A percentile compares a stretch with the other conserved stretches of the same genome.
phyloP scores from a whole-genome alignment of 2,888 invertebrate species.

The Eupithecia exiguata region DNA sequence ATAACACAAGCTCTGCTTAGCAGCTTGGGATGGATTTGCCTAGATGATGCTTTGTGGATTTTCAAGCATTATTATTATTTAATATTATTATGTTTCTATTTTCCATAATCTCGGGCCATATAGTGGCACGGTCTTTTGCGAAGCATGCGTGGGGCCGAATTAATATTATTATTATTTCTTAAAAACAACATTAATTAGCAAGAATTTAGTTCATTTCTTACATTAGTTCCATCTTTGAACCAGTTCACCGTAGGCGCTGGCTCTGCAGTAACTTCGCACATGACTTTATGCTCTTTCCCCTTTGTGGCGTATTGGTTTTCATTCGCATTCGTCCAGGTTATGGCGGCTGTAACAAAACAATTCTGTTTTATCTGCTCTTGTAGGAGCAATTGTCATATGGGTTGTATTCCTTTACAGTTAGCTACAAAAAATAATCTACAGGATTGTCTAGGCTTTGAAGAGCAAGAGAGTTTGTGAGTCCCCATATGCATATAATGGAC shows the following conservation, averaged over 20 bases:
- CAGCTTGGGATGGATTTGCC: no score
- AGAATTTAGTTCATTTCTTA: conserved; percentile 44
- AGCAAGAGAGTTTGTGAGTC: no score
- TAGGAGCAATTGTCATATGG: not conserved
- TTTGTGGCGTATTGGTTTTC: conserved; percentile 91
- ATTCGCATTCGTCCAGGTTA: conserved; percentile 94
- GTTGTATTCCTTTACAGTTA: not conserved
- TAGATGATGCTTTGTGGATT: no score
- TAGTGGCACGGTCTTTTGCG: no score
- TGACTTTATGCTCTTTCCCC: conserved; percentile 89
- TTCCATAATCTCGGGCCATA: no score
- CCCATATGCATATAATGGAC: not conserved
- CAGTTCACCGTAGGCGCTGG: conserved; percentile 94
- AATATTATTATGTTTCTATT: no score
- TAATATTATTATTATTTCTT: not conserved
- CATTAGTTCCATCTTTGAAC: conserved; percentile 89
- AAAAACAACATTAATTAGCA: not conserved
- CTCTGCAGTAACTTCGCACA: conserved; percentile 93
- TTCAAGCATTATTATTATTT: no score
- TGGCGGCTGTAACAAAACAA: conserved; percentile 86
- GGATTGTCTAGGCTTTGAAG: not conserved
- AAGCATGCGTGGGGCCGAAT: no score
- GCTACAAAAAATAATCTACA: not conserved
- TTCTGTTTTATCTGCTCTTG: not conserved
- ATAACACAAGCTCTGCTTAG: no score